Conservation (phyloP, 1,140 invertebrate genomes). For the Euschistus heros region DNA sequence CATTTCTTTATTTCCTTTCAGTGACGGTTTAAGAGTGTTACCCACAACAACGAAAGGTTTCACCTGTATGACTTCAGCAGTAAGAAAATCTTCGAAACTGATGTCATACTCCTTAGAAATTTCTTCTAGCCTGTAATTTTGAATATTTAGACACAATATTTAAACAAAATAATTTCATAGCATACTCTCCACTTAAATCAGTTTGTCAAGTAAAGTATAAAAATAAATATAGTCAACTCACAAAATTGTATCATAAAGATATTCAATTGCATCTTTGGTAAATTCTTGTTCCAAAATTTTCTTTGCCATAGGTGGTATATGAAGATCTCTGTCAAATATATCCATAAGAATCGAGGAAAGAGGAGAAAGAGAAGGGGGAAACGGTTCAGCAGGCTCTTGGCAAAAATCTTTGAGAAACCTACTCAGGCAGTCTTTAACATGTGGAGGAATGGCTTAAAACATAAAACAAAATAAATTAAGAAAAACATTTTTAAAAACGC, state of each 20-base stretch:
- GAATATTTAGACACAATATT: background rate
- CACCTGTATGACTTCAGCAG: background rate
- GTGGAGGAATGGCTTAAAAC: background rate
- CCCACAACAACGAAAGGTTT: background rate
- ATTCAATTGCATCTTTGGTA: background rate
- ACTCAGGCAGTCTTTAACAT: background rate
- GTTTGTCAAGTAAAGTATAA: background rate
- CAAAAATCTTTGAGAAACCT: background rate
- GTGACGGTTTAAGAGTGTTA: background rate
- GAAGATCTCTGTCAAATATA: background rate
- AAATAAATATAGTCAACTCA: background rate
- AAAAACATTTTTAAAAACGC: background rate
- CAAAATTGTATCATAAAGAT: background rate
- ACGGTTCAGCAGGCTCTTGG: slow-evolving; percentile 1
- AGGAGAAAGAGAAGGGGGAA: background rate
- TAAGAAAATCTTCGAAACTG: background rate
- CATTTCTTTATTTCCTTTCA: background rate
- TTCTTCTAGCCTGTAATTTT: background rate
- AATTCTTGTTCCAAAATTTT: background rate
- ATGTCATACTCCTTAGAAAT: background rate
- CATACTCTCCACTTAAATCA: background rate
- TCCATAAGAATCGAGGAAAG: background rate
- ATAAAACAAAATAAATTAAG: background rate
- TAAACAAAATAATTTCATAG: background rate
- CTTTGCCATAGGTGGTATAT: background rate